These are phyloP conservation scores for Sapayoa aenigma DNA, from an alignment of 2,113 vertebrate genomes.

Conservation along the genomic window DNA sequence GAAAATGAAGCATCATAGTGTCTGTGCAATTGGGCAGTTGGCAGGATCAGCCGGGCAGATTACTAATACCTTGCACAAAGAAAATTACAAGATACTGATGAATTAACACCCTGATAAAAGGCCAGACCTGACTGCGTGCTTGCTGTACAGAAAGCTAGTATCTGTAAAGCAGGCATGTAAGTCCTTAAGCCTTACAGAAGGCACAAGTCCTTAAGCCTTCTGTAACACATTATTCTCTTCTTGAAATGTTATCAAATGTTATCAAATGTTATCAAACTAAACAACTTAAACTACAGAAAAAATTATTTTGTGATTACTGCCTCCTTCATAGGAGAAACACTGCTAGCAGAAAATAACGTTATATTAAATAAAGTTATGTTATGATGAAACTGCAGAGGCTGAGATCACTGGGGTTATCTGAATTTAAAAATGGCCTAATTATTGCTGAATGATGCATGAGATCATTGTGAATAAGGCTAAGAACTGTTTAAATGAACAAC, in stretches of 20 bases:
- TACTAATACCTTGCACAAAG: background rate
- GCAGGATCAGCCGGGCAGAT: background rate
- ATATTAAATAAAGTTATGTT: background rate
- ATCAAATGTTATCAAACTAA: background rate
- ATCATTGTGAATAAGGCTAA: background rate
- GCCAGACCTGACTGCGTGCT: background rate
- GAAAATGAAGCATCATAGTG: background rate
- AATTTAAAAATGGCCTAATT: background rate
- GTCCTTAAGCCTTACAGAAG: background rate
- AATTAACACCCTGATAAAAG: background rate
- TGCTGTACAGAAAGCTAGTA: background rate
- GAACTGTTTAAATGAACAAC: background rate
- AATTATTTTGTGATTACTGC: background rate
- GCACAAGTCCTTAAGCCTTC: background rate
- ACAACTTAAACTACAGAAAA: background rate
- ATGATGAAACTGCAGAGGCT: background rate
- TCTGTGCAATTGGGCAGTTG: background rate
- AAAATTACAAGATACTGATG: accelerated
- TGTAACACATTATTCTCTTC: background rate
- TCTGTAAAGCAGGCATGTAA: background rate
- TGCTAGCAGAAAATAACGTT: background rate
- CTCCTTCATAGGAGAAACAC: background rate
- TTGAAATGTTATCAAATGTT: background rate
- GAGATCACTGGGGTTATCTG: background rate
- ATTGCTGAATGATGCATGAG: background rate